Base-by-base conservation (phyloP, 2,797 vertebrate species). In the Moxostoma hubbsi region DNA sequence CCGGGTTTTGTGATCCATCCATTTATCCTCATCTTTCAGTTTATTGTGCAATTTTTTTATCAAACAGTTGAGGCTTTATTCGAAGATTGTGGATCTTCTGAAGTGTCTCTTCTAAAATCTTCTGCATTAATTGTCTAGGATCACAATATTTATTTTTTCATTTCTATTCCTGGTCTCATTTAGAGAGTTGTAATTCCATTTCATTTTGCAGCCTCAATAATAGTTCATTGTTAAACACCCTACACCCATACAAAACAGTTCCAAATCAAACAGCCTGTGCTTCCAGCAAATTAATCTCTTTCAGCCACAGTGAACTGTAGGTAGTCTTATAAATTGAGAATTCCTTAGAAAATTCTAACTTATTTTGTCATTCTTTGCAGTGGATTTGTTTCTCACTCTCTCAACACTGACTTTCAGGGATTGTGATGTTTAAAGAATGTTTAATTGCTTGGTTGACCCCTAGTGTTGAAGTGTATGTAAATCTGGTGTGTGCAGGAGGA, bases 31-130 rank as follows among this genome's bases (percentile, higher is more conserved):
- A 16, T 76, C 55, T 66, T 72, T 73, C 45, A 59, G 71, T 46
- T 58, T 71, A 75, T 64, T 78, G 69, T 74, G 64, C 65, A 71
- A 77, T 75, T 82, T 61, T 65, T 57, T 61, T 59, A 74, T 85
- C 81, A 85, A 80, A 80, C 81, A 82, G 9, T 61, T 58, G 1
- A 50, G 59, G 73, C 71, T 79, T 77, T 77, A 76, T 80, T 76
- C 63, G 49, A 45, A 73, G 70, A 80, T 5, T 12, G 70, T 61
- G 6, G 43, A 13, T 76, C 55, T 67, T 63, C 57, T 73, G 49
- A 77, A 72, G 73, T 63, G 43, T 11, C 61, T 49, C 64, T 51
- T 68, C 73, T 63, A 55, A 70, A 77, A 68, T 53, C 50, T 58
- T 65, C 36, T 5, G 6, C 46, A 46, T 77, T 82, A 77, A 80